Evolutionary conservation across 2,113 vertebrate genomes (phyloP), one percentile per base, ranked within the genome.

Genomic region (Paracanthobrama guichenoti): DNA sequence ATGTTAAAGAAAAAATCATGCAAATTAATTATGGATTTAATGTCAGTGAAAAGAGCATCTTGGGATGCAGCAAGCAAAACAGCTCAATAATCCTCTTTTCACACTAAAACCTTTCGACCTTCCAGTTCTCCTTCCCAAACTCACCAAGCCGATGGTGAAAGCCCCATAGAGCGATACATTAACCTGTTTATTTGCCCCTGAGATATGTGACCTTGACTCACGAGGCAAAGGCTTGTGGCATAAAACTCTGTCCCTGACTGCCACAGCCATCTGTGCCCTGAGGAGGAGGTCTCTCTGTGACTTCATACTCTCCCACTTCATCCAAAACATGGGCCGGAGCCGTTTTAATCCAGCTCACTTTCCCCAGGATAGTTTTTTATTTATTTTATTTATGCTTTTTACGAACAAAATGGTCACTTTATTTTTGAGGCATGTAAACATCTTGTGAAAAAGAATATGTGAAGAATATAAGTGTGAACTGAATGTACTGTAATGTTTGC

Each of bases 1-100:
- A 57, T 60, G 53, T 86, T 35, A 86, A 84, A 87, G 84, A 83
- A 84, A 87, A 69, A 79, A 75, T 71, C 60, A 83, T 81, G 82
- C 48, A 81, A 79, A 81, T 84, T 81, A 76, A 84, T 81, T 84
- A 87, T 84, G 59, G 67, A 87, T 87, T 84, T 83, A 16, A 81
- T 57, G 67, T 48, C 69, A 83, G 69, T 28, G 57, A 73, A 84
- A 84, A 73, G 76, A 79, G 67, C 62, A 31, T 74, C 72, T 35
- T 53, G 26, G 75, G 76, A 62, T 12, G 66, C 35, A 67, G 71
- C 53, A 67, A 39, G 16, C 50, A 73, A 59, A 72, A 80, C 76
- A 31, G 84, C 66, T 72, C 84, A 74, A 79, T 80, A 69, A 62
- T 85, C 64, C 66, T 24, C 66, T 85, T 57, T 73, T 74, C 84